phyloP scores from a whole-genome alignment of 2,797 vertebrate species.

The Alauda arvensis region DNA sequence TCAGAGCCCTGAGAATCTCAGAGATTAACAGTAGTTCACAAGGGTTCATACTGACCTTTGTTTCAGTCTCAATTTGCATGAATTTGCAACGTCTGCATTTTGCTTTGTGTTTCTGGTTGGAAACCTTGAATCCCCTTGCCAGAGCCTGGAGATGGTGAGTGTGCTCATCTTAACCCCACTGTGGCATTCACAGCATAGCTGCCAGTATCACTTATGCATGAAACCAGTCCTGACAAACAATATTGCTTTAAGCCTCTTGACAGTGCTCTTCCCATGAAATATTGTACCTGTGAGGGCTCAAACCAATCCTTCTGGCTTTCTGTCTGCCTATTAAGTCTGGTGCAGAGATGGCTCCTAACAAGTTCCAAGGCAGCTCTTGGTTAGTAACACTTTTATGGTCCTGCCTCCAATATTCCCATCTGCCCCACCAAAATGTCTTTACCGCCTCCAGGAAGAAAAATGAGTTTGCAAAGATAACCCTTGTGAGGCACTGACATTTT shows the following conservation, averaged over 20 bases:
- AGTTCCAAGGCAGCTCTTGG: background rate
- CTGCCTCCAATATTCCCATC: background rate
- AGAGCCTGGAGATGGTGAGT: background rate
- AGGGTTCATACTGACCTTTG: constrained; percentile 47
- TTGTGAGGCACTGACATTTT: background rate
- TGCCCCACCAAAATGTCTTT: background rate
- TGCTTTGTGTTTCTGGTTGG: constrained; percentile 7
- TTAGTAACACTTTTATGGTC: background rate
- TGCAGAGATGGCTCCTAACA: background rate
- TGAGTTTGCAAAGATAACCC: background rate
- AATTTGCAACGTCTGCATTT: constrained; percentile 44
- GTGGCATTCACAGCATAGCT: background rate
- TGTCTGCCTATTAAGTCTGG: background rate
- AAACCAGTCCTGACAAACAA: constrained; percentile 7
- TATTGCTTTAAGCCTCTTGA: background rate
- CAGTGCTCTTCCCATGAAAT: background rate
- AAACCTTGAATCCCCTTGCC: constrained; percentile 40
- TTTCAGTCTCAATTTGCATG: constrained; percentile 47
- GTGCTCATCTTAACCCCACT: background rate
- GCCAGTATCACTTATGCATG: background rate
- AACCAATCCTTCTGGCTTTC: background rate
- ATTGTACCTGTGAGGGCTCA: background rate
- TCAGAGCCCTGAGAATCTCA: constrained; percentile 13
- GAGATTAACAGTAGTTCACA: constrained; percentile 45
- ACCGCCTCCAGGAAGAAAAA: background rate